Evolutionary conservation across 2,797 vertebrate genomes (phyloP).

Genomic region (Ceyx erithaca): DNA sequence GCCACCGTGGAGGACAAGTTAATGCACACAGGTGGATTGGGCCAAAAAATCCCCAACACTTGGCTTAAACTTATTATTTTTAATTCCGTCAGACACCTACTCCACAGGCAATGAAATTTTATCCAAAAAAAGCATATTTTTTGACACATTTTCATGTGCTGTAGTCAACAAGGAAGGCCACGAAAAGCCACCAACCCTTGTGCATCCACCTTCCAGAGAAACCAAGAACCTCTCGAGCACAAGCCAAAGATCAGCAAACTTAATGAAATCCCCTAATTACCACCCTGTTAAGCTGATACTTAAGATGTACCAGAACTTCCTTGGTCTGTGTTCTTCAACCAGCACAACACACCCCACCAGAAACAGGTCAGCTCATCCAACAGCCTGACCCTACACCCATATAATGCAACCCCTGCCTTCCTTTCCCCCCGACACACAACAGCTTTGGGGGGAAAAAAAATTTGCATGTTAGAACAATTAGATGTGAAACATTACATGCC

Average conservation of each 20-base stretch:
- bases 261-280: neutral
- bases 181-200: neutral
- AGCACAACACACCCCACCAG: neutral
- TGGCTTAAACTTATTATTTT: neutral
- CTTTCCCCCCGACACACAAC: fast-evolving
- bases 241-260: neutral
- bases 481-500: slow-evolving; percentile 33
- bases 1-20: neutral
- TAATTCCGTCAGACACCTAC: neutral
- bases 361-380: neutral
- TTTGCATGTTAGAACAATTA: slow-evolving; percentile 60
- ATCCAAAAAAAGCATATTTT: neutral
- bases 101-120: neutral
- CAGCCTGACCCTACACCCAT: fast-evolving
- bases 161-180: neutral
- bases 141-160: neutral
- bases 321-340: neutral
- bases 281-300: neutral
- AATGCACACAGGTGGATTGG: fast-evolving
- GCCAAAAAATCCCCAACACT: fast-evolving
- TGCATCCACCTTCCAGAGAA: neutral
- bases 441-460: neutral
- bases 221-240: fast-evolving
- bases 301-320: neutral
- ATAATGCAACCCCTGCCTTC: neutral